Percentiles rank a stretch among this genome's conserved stretches.
phyloP scores from a whole-genome alignment of 2,888 invertebrate species.

The Acleris holmiana region DNA sequence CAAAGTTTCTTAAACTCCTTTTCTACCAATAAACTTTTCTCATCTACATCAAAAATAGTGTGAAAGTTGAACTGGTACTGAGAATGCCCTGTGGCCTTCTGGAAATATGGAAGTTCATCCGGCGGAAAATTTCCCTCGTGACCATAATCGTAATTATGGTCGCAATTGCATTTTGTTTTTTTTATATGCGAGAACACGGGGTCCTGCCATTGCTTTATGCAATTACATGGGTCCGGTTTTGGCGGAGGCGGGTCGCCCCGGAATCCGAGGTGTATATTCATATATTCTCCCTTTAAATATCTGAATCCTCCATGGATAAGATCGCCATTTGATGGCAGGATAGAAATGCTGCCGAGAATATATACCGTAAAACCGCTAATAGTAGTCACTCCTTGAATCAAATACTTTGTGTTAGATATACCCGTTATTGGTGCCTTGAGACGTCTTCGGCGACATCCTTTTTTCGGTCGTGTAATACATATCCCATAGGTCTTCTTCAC shows the following conservation, averaged over 20 bases:
- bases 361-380: constrained; percentile 59
- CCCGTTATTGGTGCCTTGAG: constrained; percentile 61
- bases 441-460: constrained; percentile 47
- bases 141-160: constrained; percentile 66
- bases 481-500: constrained; percentile 65
- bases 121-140: constrained; percentile 63
- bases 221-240: constrained; percentile 62
- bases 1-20: constrained; percentile 69
- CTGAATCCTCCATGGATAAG: constrained; percentile 71
- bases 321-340: constrained; percentile 61
- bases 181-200: constrained; percentile 59
- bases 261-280: constrained; percentile 68
- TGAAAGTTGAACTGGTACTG: constrained; percentile 64
- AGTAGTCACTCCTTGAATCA: constrained; percentile 63
- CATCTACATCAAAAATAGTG: constrained; percentile 67
- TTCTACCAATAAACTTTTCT: constrained; percentile 57
- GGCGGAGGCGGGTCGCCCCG: constrained; percentile 54
- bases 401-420: constrained; percentile 60
- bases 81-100: constrained; percentile 57
- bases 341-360: constrained; percentile 59
- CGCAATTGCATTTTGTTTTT: constrained; percentile 66
- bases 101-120: constrained; percentile 67
- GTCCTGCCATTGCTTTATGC: constrained; percentile 63
- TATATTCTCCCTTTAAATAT: constrained; percentile 48
- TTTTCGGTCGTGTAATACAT: constrained; percentile 44